A percentile compares a stretch with the other conserved stretches of the same genome.
phyloP scores from a whole-genome alignment of 2,888 invertebrate genomes.

The Diadegma fenestrale region DNA sequence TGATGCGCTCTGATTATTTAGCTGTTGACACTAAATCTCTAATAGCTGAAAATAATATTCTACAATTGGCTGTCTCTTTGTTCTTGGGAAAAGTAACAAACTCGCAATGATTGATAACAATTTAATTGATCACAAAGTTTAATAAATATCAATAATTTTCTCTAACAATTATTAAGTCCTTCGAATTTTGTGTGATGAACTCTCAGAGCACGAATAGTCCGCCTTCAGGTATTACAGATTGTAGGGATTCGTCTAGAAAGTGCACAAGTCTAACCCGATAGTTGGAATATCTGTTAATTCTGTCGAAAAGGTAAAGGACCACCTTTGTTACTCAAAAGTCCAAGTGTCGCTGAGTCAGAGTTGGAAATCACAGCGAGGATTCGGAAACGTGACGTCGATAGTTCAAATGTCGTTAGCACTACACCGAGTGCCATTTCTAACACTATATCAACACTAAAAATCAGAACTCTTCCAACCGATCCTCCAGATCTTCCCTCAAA shows the following conservation, averaged over 20 bases:
- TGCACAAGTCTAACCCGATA: constrained; percentile 59
- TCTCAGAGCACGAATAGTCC: constrained; percentile 30
- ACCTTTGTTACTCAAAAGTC: constrained; percentile 63
- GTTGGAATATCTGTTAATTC: constrained; percentile 66
- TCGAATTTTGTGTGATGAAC: constrained; percentile 32
- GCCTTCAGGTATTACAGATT: constrained; percentile 29
- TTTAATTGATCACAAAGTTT: constrained; percentile 32
- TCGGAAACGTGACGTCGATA: constrained; percentile 67
- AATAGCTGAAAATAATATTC: constrained; percentile 57
- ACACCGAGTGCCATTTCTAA: constrained; percentile 60
- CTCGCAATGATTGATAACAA: constrained; percentile 53
- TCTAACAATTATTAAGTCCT: constrained; percentile 29
- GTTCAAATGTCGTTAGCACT: constrained; percentile 36
- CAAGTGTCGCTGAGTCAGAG: constrained; percentile 39
- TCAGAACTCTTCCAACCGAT: constrained; percentile 65
- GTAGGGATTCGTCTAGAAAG: constrained; percentile 35
- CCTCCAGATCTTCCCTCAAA: constrained; percentile 62
- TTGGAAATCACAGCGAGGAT: constrained; percentile 61
- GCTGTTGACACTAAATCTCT: constrained; percentile 44
- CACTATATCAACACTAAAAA: constrained; percentile 58
- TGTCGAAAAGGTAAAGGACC: constrained; percentile 72
- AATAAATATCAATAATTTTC: constrained; percentile 32
- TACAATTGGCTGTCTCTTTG: constrained; percentile 37
- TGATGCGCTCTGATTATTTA: constrained; percentile 38
- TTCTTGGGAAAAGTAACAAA: constrained; percentile 53